Evolutionary conservation across 2,888 invertebrate species (phyloP), one percentile per base, ranked within the genome.

Genomic region (Acanthopleura granulata): DNA sequence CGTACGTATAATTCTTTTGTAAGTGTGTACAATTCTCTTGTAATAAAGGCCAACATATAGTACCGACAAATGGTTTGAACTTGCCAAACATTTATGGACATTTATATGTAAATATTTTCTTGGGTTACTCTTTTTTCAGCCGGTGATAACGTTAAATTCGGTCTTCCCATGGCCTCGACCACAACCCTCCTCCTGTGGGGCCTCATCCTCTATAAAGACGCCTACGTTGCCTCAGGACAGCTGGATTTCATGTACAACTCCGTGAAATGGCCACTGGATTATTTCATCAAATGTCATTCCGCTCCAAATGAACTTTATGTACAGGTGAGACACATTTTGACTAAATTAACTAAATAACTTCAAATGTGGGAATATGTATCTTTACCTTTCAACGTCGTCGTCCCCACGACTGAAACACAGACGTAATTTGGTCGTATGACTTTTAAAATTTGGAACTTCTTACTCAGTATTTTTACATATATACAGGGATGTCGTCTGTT

Each of bases 241-340:
- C 77, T 85, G 40, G 81, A 84, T 0, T 79, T 85, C 57, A 88
- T 87, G 79, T 80, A 82, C 49, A 86, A 85, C 69, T 84, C 86
- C 72, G 82, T 93, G 18, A 91, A 92, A 85, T 93, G 93, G 93
- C 92, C 93, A 0, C 91, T 92, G 0, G 93, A 93, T 85, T 93
- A 93, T 84, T 92, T 93, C 81, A 91, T 93, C 78, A 93, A 93
- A 84, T 82, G 85, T 73, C 84, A 86, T 75, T 76, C 82, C 1
- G 77, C 77, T 0, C 78, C 80, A 15, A 82, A 83, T 57, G 84
- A 82, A 27, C 81, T 86, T 25, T 87, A 86, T 74, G 84, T 82
- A 0, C 85, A 86, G 84, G 87, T 85, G 79, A 14, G 57, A 22
- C 9, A 40, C 40, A n/a, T 40, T 40, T 40, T 40, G 40, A 40